Percentiles rank a stretch among this genome's conserved stretches.
phyloP scores from a whole-genome alignment of 2,797 vertebrate genomes.

The Microhierax caerulescens region DNA sequence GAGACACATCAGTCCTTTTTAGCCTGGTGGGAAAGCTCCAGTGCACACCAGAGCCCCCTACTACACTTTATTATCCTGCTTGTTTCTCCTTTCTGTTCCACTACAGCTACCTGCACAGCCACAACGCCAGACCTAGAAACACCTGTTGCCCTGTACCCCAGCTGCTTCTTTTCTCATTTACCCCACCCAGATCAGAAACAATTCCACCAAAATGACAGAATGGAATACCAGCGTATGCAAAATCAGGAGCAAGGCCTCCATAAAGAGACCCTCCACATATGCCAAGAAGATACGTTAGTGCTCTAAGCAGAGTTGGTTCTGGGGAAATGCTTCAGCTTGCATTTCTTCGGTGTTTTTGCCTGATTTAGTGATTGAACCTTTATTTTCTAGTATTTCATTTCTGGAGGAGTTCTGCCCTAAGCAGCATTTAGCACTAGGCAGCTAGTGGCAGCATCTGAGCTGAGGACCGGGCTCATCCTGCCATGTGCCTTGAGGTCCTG shows the following conservation, averaged over 20 bases:
- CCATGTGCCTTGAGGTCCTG: not conserved
- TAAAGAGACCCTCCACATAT: not conserved
- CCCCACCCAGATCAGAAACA: not conserved
- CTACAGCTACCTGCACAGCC: not conserved
- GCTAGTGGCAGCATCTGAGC: not conserved
- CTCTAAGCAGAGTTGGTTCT: not conserved
- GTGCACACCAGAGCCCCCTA: not conserved
- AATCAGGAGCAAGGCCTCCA: not conserved
- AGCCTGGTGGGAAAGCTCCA: not conserved
- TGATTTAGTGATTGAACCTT: not conserved
- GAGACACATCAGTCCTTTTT: not conserved
- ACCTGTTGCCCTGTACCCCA: not conserved
- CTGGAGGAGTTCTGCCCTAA: not conserved
- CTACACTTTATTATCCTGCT: not conserved
- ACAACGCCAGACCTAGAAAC: not conserved
- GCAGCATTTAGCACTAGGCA: not conserved
- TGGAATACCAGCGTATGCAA: not conserved
- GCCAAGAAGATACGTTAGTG: too few relatives aligned
- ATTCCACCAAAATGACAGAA: not conserved
- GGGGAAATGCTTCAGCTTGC: not conserved
- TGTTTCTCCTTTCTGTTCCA: not conserved
- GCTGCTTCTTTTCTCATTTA: not conserved
- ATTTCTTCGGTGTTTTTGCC: not conserved
- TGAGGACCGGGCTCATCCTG: not conserved
- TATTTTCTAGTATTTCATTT: not conserved